phyloP scores from a whole-genome alignment of 2,888 invertebrate genomes.

The Tortrix viridana region DNA sequence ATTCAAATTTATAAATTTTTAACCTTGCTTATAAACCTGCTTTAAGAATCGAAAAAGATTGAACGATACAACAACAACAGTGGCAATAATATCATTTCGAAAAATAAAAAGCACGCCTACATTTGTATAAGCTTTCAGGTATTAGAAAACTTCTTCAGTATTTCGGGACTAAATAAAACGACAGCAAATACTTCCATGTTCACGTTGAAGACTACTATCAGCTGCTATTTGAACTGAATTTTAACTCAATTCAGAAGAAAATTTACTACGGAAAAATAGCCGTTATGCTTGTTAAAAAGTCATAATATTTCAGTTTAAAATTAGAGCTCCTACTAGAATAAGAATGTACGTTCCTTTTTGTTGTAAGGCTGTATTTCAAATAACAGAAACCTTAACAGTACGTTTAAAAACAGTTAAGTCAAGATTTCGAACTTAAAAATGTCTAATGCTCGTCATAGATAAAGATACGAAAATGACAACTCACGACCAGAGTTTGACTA shows the following conservation, averaged over 20 bases:
- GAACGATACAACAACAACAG: neutral
- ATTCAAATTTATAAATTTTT: constrained; percentile 44
- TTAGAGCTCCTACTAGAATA: too few relatives aligned
- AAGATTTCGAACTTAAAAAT: constrained; percentile 16
- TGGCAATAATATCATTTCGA: too few relatives aligned
- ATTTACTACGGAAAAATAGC: too few relatives aligned
- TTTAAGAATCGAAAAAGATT: constrained; percentile 18
- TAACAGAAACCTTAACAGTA: neutral
- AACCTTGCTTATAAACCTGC: constrained; percentile 25
- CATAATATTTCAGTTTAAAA: too few relatives aligned
- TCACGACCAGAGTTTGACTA: constrained; percentile 60
- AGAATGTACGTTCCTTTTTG: too few relatives aligned
- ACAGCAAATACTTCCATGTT: neutral
- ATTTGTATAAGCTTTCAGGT: too few relatives aligned
- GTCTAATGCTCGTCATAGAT: constrained; percentile 44
- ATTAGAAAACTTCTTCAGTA: neutral
- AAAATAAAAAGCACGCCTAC: constrained; percentile 4
- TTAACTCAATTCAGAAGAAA: too few relatives aligned
- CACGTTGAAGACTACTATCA: too few relatives aligned
- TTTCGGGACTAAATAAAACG: neutral
- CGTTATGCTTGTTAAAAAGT: too few relatives aligned
- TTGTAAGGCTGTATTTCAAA: rapidly evolving
- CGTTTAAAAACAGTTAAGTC: neutral
- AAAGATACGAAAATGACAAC: constrained; percentile 68
- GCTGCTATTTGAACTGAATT: too few relatives aligned